Evolutionary conservation across 1,140 invertebrate species (phyloP), one percentile per base, ranked within the genome.

Genomic region (Heterodera schachtii): DNA sequence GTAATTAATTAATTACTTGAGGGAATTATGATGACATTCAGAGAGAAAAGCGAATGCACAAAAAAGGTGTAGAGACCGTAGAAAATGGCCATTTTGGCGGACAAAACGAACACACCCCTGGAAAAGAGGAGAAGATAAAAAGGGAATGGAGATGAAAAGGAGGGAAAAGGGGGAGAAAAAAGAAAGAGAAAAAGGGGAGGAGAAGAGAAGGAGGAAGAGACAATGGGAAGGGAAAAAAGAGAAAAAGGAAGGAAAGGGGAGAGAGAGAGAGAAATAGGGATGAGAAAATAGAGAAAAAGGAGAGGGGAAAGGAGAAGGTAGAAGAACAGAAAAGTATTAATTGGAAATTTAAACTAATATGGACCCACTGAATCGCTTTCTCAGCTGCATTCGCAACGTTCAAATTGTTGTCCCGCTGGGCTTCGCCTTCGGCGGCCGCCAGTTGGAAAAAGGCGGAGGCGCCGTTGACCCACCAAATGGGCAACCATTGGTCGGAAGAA

Each of bases 41-140:
- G 94, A 84, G 94, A 94, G 90, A 98, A 98, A 3, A 98, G 90
- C 84, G 95, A 96, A 89, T 98, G 96, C 73, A 96, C 94, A 49
- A 98, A 93, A 95, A 96, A 98, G 0, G 97, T 98, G 93, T 96
- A 99, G 79, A 98, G 91, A 0, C 96, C 96, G 90, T 98, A 98
- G 91, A 99, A 99, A 0, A 94, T 92, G 4, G 95, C 94, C 93
- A 98, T 95, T 92, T 98, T 99, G 81, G 98, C 94, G 1, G 96
- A 97, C 0, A 96, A 96, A 69, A 94, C 93, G 88, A 98, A 96
- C 3, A 99, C 95, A 60, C 93, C 92, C 71, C 92, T 93, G n/a
- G 64, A 87, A 87, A 78, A 16, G 73, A 19, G 13, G 57, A 31
- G 9, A 47, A 60, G 21, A 60, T 52, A 75, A 77, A 31, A 79